Base-by-base conservation (phyloP, 2,113 vertebrate genomes). In the Charadrius vociferus region DNA sequence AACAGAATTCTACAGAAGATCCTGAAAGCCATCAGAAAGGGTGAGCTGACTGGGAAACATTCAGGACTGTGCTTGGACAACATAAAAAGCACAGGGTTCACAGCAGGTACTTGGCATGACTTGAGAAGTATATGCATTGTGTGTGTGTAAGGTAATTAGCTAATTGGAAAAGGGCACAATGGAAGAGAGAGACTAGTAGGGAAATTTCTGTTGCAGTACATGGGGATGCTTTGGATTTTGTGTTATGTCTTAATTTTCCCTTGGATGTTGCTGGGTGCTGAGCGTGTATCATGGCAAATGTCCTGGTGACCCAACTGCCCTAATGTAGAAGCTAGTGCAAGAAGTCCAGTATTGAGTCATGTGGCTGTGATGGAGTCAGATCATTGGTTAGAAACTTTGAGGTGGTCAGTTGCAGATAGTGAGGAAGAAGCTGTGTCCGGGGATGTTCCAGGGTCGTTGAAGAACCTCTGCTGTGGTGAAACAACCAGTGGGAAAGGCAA, bases 71-170 rank as follows among this genome's bases (percentile, higher is more conserved):
- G 30, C 14, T 41, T 68, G 49, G 15, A 56, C 37, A 53, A 7
- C 0, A 1, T 37, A n/a, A 87, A 62, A 83, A 59, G n/a, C 21
- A 39, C 0, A 4, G 16, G 3, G 12, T 65, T 90, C 14, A 13
- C 18, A 43, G 14, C 3, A 2, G 0, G 11, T 79, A 4, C 22
- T 41, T 87, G 49, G 7, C 7, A n/a, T 70, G 59, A 59, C n/a
- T 34, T 34, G 47, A 58, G 34, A 62, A 78, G 21, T 62, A 50
- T 59, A 1, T 47, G 23, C 1, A 2, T 34, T 49, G 56, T 56
- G 34, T 59, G 23, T 66, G 14, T 71, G 14, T 37, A 27, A 95
- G 59, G 22, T 52, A 49, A 53, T 53, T 52, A 43, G 8, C 36
- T 58, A 45, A 24, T 4, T 62, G 47, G 26, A 67, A 77, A 62